These are phyloP conservation scores for Ranitomeya variabilis DNA, from an alignment of 2,113 vertebrate species.

Conservation along the genomic window DNA sequence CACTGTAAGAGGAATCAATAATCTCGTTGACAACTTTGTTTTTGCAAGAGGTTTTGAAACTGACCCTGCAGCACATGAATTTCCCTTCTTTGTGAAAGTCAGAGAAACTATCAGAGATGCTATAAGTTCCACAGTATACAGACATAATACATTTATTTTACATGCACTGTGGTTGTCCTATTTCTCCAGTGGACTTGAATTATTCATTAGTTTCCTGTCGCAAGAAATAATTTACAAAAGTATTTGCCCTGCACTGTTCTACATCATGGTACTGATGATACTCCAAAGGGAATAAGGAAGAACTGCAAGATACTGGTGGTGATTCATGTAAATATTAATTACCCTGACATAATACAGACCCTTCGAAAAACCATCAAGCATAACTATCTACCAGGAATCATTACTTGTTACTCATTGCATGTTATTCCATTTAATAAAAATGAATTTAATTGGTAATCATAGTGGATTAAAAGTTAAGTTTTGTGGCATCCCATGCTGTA, in stretches of 20 bases:
- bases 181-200: conserved; percentile 4
- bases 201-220: conserved; percentile 6
- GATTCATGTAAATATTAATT: neutral
- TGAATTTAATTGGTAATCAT: too few species aligned
- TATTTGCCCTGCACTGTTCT: neutral
- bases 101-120: neutral
- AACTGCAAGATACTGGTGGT: neutral
- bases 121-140: neutral
- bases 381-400: neutral
- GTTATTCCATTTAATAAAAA: too few species aligned
- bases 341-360: neutral
- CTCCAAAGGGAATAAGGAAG: conserved; percentile 9
- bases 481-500: too few species aligned
- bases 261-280: neutral
- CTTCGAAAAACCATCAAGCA: neutral
- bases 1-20: neutral
- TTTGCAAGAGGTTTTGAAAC: neutral
- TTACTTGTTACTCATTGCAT: neutral
- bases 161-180: neutral
- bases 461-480: too few species aligned
- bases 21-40: neutral
- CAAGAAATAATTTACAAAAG: conserved; percentile 9
- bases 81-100: neutral
- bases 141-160: conserved; percentile 2
- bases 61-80: neutral